Conservation (phyloP, 2,797 vertebrate species). For the Siniperca scherzeri region DNA sequence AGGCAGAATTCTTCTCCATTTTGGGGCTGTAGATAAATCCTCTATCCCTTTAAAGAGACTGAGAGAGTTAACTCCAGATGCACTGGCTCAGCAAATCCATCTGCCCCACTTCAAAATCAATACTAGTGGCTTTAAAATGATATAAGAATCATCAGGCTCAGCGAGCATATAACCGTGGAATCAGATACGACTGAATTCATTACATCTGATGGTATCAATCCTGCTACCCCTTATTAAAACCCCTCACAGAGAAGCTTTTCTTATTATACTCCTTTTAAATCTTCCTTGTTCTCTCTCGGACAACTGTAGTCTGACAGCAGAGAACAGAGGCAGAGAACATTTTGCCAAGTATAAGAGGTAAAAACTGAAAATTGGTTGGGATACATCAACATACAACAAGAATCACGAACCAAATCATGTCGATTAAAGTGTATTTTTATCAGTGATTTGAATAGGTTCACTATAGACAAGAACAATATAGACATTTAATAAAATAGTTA, state of each 20-base stretch:
- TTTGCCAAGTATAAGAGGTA: slow-evolving; percentile 20
- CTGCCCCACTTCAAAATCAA: slow-evolving; percentile 76
- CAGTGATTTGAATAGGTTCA: neutral
- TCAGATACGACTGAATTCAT: slow-evolving; percentile 69
- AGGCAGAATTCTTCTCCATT: slow-evolving; percentile 51
- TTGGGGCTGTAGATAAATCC: slow-evolving; percentile 69
- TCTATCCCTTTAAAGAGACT: slow-evolving; percentile 56
- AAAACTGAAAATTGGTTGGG: slow-evolving; percentile 15
- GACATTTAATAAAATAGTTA: neutral
- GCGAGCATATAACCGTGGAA: slow-evolving; percentile 45
- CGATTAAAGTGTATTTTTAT: neutral
- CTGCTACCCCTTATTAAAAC: slow-evolving; percentile 40
- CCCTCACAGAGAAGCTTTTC: slow-evolving; percentile 18
- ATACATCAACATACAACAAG: slow-evolving; percentile 2
- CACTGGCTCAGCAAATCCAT: slow-evolving; percentile 75
- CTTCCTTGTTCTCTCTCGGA: slow-evolving; percentile 17
- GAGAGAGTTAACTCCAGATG: slow-evolving; percentile 77
- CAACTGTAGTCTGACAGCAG: slow-evolving; percentile 22
- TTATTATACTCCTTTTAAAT: slow-evolving; percentile 34
- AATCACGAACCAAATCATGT: neutral
- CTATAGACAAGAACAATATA: neutral
- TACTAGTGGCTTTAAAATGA: slow-evolving; percentile 72
- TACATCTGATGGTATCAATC: slow-evolving; percentile 66
- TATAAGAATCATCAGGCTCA: slow-evolving; percentile 70
- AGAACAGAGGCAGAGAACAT: neutral